A percentile compares a stretch with the other conserved stretches of the same genome.
Conservation (phyloP, 92 coral and sea anemone species). For the Palythoa grandiflora region DNA sequence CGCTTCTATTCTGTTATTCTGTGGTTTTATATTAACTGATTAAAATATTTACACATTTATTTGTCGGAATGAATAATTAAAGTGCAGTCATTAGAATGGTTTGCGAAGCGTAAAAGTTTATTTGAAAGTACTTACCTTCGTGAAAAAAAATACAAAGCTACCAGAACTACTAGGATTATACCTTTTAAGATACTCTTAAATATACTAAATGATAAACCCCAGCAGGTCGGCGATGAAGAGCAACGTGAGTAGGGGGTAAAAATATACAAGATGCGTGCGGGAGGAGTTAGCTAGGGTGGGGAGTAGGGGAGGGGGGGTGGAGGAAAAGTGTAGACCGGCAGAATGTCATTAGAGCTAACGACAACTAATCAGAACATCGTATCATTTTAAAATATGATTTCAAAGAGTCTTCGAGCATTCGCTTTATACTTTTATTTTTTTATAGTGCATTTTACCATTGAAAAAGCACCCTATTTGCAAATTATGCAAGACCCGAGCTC, state of each 20-base stretch:
- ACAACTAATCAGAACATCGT: neutral
- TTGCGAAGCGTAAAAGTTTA: neutral
- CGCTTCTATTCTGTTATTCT: too few relatives aligned
- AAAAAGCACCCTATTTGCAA: too few relatives aligned
- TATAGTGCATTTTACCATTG: too few relatives aligned
- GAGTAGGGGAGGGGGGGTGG: too few relatives aligned
- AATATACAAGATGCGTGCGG: neutral
- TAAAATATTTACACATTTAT: neutral
- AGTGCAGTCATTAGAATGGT: neutral
- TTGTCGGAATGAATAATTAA: neutral
- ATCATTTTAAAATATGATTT: neutral
- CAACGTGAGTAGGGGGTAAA: neutral
- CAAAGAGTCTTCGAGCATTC: neutral
- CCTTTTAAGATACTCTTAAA: neutral
- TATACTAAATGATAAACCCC: neutral
- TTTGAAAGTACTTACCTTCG: neutral
- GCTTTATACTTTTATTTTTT: too few relatives aligned
- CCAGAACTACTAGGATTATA: neutral
- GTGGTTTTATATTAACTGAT: too few relatives aligned
- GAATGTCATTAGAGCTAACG: neutral
- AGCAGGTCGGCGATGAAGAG: neutral
- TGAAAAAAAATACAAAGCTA: neutral
- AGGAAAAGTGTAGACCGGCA: too few relatives aligned
- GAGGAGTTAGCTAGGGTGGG: too few relatives aligned
- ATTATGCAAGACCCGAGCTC: too few relatives aligned